Evolutionary conservation across 2,888 invertebrate species (phyloP).

Genomic region (Oscheius myriophilus): DNA sequence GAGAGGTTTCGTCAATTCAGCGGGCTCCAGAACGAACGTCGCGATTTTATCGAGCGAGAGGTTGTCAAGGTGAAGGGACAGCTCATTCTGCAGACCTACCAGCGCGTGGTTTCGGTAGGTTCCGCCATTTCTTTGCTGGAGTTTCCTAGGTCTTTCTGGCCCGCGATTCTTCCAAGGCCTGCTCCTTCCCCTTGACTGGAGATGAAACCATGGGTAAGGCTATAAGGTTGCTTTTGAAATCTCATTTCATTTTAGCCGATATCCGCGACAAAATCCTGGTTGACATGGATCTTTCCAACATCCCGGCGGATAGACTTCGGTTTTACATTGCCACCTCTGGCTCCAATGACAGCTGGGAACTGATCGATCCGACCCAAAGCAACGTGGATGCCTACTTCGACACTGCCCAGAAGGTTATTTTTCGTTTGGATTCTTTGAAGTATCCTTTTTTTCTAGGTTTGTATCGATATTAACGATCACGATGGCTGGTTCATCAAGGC

Average conservation of each 20-base stretch:
- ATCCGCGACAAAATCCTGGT: conserved; percentile 41
- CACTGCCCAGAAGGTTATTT: conserved; percentile 49
- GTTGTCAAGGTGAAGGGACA: conserved; percentile 43
- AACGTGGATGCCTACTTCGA: conserved; percentile 48
- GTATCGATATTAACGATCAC: conserved; percentile 47
- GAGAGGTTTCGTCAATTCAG: conserved; percentile 34
- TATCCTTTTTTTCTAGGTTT: conserved; percentile 35
- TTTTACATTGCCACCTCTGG: conserved; percentile 49
- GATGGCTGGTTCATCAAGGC: conserved; percentile 38
- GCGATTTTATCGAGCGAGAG: conserved; percentile 53
- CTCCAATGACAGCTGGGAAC: conserved; percentile 33
- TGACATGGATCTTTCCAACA: conserved; percentile 38
- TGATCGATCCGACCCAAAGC: conserved; percentile 38
- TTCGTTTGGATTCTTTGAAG: background rate
- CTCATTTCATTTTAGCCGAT: conserved; percentile 25
- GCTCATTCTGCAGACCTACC: conserved; percentile 57
- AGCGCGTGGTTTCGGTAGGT: conserved; percentile 52
- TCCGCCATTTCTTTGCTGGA: background rate
- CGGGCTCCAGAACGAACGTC: conserved; percentile 47
- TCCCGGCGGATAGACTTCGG: conserved; percentile 32
- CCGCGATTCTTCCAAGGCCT: conserved; percentile 25
- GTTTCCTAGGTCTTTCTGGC: conserved; percentile 43
- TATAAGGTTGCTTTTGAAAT: conserved; percentile 4
- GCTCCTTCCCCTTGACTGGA: conserved; percentile 19
- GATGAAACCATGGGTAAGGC: conserved; percentile 51